Evolutionary conservation across 2,797 vertebrate genomes (phyloP).

Genomic region (Rhinichthys osculus): DNA sequence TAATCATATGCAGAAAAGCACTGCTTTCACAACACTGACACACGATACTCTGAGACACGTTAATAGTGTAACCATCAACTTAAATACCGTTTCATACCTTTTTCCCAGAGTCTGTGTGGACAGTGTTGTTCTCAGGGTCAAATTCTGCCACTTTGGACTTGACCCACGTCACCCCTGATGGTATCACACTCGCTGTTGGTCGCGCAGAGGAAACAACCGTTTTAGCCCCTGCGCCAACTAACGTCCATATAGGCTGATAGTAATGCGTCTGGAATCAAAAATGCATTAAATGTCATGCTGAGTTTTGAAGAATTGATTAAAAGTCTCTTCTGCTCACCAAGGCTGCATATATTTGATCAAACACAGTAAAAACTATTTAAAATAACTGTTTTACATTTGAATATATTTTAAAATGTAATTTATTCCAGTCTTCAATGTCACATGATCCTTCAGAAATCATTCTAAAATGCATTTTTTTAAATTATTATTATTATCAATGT

Average conservation of each 20-base stretch:
- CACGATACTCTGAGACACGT: not conserved
- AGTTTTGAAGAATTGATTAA: not conserved
- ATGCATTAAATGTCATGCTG: not conserved
- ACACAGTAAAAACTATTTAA: not conserved
- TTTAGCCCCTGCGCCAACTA: slow-evolving; percentile 95
- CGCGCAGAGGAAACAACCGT: slow-evolving; percentile 80
- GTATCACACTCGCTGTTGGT: slow-evolving; percentile 84
- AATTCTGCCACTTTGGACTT: slow-evolving; percentile 86
- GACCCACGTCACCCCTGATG: slow-evolving; percentile 91
- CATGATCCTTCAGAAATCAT: not conserved
- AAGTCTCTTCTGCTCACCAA: not conserved
- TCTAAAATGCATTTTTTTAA: not conserved
- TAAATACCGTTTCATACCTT: slow-evolving; percentile 75
- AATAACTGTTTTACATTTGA: not conserved
- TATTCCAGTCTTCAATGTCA: not conserved
- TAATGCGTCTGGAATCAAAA: slow-evolving; percentile 86
- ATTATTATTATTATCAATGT: not conserved
- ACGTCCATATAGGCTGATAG: slow-evolving; percentile 97
- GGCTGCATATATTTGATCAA: not conserved
- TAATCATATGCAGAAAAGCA: not conserved
- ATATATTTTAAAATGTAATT: not conserved
- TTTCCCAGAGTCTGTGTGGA: slow-evolving; percentile 81
- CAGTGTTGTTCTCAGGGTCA: slow-evolving; percentile 87
- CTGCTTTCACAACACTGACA: not conserved
- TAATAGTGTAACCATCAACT: not conserved